These are phyloP conservation scores for Oryzias curvinotus DNA, from an alignment of 2,113 vertebrate genomes.

Conservation along the genomic window DNA sequence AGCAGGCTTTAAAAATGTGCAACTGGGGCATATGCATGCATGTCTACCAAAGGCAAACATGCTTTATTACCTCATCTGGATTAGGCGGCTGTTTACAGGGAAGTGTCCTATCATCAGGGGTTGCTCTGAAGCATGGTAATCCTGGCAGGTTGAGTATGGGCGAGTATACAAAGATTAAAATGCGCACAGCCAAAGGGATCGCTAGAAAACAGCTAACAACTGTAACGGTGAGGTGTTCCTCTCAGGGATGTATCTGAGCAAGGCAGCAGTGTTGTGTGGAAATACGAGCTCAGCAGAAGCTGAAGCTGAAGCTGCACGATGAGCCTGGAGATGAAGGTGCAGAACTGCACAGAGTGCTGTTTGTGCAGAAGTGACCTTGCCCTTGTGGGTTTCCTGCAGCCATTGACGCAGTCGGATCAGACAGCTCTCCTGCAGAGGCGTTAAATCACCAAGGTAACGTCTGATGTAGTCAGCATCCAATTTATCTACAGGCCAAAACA, in stretches of 20 bases:
- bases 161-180: no score
- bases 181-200: no score
- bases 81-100: no score
- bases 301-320: not conserved
- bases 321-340: conserved; percentile 14
- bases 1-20: no score
- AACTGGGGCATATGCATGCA: no score
- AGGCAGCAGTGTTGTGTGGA: not conserved
- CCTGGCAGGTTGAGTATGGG: no score
- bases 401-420: conserved; percentile 92
- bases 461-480: conserved; percentile 96
- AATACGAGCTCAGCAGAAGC: conserved; percentile 8
- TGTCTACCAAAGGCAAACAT: no score
- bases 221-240: no score
- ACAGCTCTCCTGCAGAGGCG: conserved; percentile 95
- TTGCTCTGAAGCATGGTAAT: no score
- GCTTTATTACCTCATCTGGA: no score
- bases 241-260: not conserved
- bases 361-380: conserved; percentile 82
- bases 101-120: no score
- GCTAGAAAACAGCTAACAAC: no score
- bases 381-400: conserved; percentile 96
- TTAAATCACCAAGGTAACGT: conserved; percentile 92
- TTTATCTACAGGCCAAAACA: conserved; percentile 82
- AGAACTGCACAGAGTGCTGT: conserved; percentile 9